Evolutionary conservation across 2,113 vertebrate species (phyloP).

Genomic region (Nerophis ophidion): DNA sequence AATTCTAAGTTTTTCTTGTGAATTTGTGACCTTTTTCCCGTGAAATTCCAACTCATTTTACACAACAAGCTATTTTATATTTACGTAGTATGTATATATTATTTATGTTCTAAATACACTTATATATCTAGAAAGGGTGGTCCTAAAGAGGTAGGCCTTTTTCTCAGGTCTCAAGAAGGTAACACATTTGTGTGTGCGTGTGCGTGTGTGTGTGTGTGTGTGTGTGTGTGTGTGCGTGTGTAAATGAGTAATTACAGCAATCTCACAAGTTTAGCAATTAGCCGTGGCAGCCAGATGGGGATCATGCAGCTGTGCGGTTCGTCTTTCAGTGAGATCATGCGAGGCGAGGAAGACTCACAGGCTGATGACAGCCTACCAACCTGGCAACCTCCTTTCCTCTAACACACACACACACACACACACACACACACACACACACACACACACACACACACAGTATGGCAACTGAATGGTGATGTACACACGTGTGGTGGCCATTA

Average conservation of each 20-base stretch:
- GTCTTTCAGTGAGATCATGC: slow-evolving; percentile 57
- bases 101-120: no score
- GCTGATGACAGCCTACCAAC: slow-evolving; percentile 40
- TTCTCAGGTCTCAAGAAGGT: no score
- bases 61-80: no score
- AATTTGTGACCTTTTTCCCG: no score
- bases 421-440: slow-evolving; percentile 6
- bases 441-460: slow-evolving; percentile 28
- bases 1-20: no score
- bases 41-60: no score
- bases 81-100: no score
- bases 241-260: slow-evolving; percentile 66
- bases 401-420: slow-evolving; percentile 1
- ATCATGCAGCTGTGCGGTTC: slow-evolving; percentile 30
- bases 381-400: slow-evolving; percentile 32
- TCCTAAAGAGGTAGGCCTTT: no score
- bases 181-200: no score
- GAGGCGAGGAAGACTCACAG: slow-evolving; percentile 40
- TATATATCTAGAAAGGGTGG: no score
- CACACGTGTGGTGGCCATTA: slow-evolving; percentile 18
- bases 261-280: slow-evolving; percentile 71
- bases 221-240: slow-evolving; percentile 43
- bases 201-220: slow-evolving; percentile 19
- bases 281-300: slow-evolving; percentile 65
- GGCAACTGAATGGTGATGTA: slow-evolving; percentile 22